A percentile compares a stretch with the other conserved stretches of the same genome.
Evolutionary conservation across 2,797 vertebrate species (phyloP).

Genomic region (Phoeniculus purpureus): DNA sequence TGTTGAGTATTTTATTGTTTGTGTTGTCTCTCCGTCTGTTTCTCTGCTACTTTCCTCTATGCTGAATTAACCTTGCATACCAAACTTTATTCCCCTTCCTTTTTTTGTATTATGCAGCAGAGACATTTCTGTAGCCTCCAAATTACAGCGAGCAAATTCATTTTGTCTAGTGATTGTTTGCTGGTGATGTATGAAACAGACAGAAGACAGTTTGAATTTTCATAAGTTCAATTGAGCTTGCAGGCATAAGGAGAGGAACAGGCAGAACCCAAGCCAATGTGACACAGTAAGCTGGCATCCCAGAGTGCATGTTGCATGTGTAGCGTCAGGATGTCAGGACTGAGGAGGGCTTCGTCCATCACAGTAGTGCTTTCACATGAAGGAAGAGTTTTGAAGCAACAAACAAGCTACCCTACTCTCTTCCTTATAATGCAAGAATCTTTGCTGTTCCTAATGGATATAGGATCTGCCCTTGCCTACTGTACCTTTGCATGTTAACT

Average conservation of each 20-base stretch:
- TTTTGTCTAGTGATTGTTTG: constrained; percentile 70
- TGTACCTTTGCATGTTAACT: background rate
- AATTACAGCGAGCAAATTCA: constrained; percentile 63
- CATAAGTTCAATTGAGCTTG: constrained; percentile 63
- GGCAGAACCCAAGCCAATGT: constrained; percentile 58
- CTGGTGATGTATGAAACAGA: constrained; percentile 67
- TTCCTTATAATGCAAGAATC: background rate
- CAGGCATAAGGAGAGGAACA: constrained; percentile 43
- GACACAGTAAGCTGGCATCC: constrained; percentile 43
- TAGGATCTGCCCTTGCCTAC: background rate
- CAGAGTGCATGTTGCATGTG: background rate
- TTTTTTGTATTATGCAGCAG: constrained; percentile 16
- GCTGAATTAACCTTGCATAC: constrained; percentile 57
- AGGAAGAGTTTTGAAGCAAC: constrained; percentile 58
- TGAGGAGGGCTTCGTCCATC: constrained; percentile 48
- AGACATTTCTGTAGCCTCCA: constrained; percentile 41
- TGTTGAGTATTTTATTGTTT: constrained; percentile 46
- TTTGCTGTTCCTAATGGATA: background rate
- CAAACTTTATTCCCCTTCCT: constrained; percentile 28
- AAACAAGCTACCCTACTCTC: background rate
- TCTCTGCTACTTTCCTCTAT: constrained; percentile 28
- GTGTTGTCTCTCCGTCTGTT: background rate
- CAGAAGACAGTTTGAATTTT: constrained; percentile 71
- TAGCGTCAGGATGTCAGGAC: constrained; percentile 59
- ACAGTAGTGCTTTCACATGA: constrained; percentile 43